These are phyloP conservation scores for Drosophila nasuta DNA, from an alignment of 1,140 invertebrate genomes.

Conservation along the genomic window DNA sequence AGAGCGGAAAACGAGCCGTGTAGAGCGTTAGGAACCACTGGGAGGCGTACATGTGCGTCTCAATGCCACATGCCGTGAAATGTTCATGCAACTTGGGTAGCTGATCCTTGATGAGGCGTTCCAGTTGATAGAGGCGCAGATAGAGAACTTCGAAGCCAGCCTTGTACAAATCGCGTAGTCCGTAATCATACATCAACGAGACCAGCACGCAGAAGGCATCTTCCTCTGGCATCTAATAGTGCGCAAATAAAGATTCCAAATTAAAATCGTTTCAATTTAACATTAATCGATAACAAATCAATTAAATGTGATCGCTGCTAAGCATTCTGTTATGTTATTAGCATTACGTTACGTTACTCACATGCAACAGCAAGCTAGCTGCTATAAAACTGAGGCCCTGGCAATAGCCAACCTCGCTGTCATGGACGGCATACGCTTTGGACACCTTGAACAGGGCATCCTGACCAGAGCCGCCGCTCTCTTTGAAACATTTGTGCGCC, in stretches of 20 bases:
- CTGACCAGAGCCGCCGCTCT: slow-evolving; percentile 94
- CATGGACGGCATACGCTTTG: slow-evolving; percentile 98
- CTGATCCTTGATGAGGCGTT: slow-evolving; percentile 95
- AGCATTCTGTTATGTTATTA: slow-evolving; percentile 5
- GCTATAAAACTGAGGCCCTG: slow-evolving; percentile 99
- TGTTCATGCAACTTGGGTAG: slow-evolving; percentile 95
- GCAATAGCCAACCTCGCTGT: slow-evolving; percentile 99
- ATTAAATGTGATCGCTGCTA: too few relatives aligned
- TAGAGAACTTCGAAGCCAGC: slow-evolving; percentile 98
- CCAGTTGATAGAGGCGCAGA: slow-evolving; percentile 97
- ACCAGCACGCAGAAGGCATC: slow-evolving; percentile 99
- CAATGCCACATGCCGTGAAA: slow-evolving; percentile 95
- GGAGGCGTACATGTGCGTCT: slow-evolving; percentile 99
- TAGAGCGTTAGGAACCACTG: slow-evolving; percentile 99
- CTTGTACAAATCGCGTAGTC: slow-evolving; percentile 96
- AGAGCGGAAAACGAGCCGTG: slow-evolving; percentile 98
- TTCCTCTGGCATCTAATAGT: slow-evolving; percentile 98
- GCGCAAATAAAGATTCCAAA: too few relatives aligned
- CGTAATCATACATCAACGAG: slow-evolving; percentile 98
- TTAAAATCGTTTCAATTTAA: too few relatives aligned
- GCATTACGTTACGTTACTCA: slow-evolving; percentile 86
- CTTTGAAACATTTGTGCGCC: slow-evolving; percentile 98
- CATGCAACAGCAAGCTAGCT: slow-evolving; percentile 97
- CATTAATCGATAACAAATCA: too few relatives aligned
- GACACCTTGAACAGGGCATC: slow-evolving; percentile 98